Evolutionary conservation across 2,888 invertebrate species (phyloP), one percentile per base, ranked within the genome.

Genomic region (Ditula angustiorana): DNA sequence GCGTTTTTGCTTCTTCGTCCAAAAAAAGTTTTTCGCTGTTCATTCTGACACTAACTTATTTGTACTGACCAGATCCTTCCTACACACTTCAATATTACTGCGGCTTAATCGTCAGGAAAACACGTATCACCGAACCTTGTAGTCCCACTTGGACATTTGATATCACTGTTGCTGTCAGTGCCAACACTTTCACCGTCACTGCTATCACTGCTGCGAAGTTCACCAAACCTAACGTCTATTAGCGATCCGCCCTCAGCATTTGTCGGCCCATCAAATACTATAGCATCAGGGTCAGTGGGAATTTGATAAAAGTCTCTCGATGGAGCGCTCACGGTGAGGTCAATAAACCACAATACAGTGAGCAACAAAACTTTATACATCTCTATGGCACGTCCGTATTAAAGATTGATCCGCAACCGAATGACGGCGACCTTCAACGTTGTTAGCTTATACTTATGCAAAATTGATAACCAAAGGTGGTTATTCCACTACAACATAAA

Each of bases 181-280:
- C n/a, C 21, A 30, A 28, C 44, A n/a, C 24, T 52, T 4, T 19
- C 44, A 30, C 19, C 24, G 8, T 30, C 41, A 24, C 46, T 28
- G 2, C 4, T 23, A 16, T 58, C 46, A 47, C 46, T 47, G 5
- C 10, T 57, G 3, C 5, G 5, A 30, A 13, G 16, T 28, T 56
- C 55, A 49, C 56, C 19, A 5, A 49, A 37, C 41, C 62, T 50
- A 2, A 24, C 7, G 1, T 57, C 41, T 2, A 62, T 57, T n/a
- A 50, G 24, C 0, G 65, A 61, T 3, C 69, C 58, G 13, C 67
- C 57, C 10, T 82, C 76, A 13, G 75, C 80, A 67, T 87, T 88
- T 0, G 87, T 88, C 0, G 85, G 87, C 1, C 80, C 88, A 0
- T 81, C 80, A 46, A 88, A 88, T 0, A 82, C 85, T 10, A 88